phyloP scores from a whole-genome alignment of 1,140 invertebrate genomes.

The Zeugodacus cucurbitae region DNA sequence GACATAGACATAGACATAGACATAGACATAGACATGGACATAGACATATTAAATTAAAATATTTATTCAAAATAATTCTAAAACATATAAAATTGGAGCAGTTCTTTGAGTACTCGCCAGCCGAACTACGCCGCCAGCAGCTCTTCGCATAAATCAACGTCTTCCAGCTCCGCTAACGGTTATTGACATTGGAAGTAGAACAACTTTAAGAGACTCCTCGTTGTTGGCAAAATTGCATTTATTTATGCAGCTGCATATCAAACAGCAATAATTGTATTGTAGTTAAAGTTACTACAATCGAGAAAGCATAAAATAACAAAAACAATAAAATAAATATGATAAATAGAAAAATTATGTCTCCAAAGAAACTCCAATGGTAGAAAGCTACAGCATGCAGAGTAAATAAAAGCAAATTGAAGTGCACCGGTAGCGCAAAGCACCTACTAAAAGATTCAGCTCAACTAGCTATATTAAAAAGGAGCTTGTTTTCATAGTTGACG shows the following conservation, averaged over 20 bases:
- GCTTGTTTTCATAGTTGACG: not conserved
- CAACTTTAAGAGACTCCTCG: not conserved
- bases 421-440: not conserved
- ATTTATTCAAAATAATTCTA: too few relatives aligned
- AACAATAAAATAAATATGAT: not conserved
- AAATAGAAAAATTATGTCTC: not conserved
- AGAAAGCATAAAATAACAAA: not conserved
- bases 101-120: too few relatives aligned
- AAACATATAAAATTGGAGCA: too few relatives aligned
- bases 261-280: not conserved
- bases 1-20: too few relatives aligned
- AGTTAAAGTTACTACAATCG: not conserved
- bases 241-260: not conserved
- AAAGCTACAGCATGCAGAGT: not conserved
- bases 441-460: not conserved
- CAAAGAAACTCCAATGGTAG: not conserved
- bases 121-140: too few relatives aligned
- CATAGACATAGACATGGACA: too few relatives aligned
- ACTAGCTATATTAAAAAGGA: not conserved
- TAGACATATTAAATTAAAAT: too few relatives aligned
- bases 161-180: too few relatives aligned
- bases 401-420: not conserved
- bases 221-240: not conserved
- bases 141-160: too few relatives aligned
- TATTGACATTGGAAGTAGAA: too few relatives aligned